phyloP scores from a whole-genome alignment of 2,113 vertebrate genomes.

The Sylvilagus bachmani region DNA sequence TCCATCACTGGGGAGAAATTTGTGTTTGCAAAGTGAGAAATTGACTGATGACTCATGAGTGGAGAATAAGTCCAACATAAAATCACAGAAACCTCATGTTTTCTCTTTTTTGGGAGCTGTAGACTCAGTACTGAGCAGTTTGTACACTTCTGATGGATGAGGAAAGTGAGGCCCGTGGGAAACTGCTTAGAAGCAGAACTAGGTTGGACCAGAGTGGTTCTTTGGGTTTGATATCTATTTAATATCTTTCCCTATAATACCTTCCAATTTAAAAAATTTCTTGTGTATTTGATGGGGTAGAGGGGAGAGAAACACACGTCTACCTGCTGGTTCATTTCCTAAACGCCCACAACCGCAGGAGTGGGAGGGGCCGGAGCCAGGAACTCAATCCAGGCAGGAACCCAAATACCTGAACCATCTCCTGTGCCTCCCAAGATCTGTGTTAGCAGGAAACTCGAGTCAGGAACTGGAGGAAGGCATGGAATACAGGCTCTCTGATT shows the following conservation, averaged over 20 bases:
- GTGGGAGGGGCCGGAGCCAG: too few relatives aligned
- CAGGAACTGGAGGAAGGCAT: too few relatives aligned
- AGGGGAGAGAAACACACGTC: too few relatives aligned
- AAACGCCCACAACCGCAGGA: too few relatives aligned
- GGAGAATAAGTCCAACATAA: constrained; percentile 25
- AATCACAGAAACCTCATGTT: constrained; percentile 35
- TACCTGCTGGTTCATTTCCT: too few relatives aligned
- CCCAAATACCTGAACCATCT: too few relatives aligned
- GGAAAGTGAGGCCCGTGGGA: constrained; percentile 16
- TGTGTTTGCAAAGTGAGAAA: constrained; percentile 52
- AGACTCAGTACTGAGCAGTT: not conserved
- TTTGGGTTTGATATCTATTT: not conserved
- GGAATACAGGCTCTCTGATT: too few relatives aligned
- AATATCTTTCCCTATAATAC: not conserved
- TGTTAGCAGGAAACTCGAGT: too few relatives aligned
- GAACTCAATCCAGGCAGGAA: too few relatives aligned
- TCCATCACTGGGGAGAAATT: constrained; percentile 36
- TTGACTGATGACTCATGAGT: constrained; percentile 49
- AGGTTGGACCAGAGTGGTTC: not conserved
- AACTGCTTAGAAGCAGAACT: not conserved
- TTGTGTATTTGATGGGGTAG: too few relatives aligned
- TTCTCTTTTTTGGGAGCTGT: constrained; percentile 18
- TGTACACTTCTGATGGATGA: not conserved
- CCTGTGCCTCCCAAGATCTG: too few relatives aligned
- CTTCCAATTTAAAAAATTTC: not conserved